phyloP scores from a whole-genome alignment of 1,140 invertebrate genomes.

The Coelopa frigida region DNA sequence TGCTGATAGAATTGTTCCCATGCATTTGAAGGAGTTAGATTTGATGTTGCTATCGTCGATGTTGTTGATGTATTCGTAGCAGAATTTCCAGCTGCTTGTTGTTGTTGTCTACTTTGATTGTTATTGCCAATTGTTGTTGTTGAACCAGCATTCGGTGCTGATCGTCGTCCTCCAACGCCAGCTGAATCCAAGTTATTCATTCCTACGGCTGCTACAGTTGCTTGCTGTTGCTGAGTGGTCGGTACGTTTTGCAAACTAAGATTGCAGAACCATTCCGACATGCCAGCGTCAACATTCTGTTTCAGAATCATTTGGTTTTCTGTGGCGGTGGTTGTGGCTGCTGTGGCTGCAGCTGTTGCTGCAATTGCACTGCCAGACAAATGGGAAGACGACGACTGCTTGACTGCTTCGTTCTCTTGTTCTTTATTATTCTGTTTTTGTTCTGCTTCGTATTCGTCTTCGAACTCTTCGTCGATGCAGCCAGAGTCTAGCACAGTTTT shows the following conservation, averaged over 20 bases:
- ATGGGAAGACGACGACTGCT: no score
- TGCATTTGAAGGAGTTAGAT: slow-evolving; percentile 21
- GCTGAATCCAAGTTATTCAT: slow-evolving; percentile 15
- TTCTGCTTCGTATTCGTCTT: slow-evolving; percentile 18
- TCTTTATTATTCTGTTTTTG: slow-evolving; percentile 26
- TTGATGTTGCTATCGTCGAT: slow-evolving; percentile 15
- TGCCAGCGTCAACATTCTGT: slow-evolving; percentile 48
- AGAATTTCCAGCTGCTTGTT: slow-evolving; percentile 6
- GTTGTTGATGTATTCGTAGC: slow-evolving; percentile 5
- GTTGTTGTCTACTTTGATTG: slow-evolving; percentile 1
- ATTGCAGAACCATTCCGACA: slow-evolving; percentile 49
- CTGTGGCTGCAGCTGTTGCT: slow-evolving; percentile 14
- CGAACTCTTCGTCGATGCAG: slow-evolving; percentile 29
- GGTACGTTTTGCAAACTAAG: slow-evolving; percentile 43
- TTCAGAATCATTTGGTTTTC: slow-evolving; percentile 44
- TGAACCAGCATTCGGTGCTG: no score
- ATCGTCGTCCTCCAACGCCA: slow-evolving; percentile 8
- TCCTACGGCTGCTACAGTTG: background rate
- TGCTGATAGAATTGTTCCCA: slow-evolving; percentile 56
- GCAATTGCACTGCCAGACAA: no score
- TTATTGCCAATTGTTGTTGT: slow-evolving; percentile 4
- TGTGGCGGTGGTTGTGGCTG: slow-evolving; percentile 7
- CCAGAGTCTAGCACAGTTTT: slow-evolving; percentile 29
- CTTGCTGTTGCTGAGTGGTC: background rate
- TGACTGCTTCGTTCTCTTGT: no score